These are phyloP conservation scores for Agelastica alni DNA, from an alignment of 2,888 invertebrate genomes.

Conservation along the genomic window DNA sequence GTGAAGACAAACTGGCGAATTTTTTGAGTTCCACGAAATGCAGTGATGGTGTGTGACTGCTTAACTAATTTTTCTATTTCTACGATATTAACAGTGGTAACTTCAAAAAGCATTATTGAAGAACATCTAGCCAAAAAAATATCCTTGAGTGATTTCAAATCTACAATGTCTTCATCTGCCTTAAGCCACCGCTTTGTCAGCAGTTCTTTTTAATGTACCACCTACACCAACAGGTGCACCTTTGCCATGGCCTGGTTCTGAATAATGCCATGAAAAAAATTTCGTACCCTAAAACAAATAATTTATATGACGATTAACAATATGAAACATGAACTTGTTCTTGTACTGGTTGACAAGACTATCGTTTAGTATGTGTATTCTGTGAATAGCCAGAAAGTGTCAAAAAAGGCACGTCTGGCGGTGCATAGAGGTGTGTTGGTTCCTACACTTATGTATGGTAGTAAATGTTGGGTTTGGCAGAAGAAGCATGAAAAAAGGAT, in stretches of 20 bases:
- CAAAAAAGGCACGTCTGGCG: no score
- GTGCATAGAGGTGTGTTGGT: no score
- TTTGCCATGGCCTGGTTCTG: constrained; percentile 50
- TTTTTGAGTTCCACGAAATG: background rate
- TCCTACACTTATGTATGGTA: no score
- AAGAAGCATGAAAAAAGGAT: no score
- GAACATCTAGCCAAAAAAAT: constrained; percentile 32
- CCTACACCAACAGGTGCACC: constrained; percentile 50
- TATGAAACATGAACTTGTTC: no score
- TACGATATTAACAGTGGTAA: constrained; percentile 4
- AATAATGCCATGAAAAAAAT: no score
- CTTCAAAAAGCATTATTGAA: constrained; percentile 8
- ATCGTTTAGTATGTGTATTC: no score
- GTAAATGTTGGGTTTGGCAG: no score
- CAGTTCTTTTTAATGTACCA: constrained; percentile 47
- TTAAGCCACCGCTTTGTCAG: constrained; percentile 38
- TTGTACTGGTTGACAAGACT: no score
- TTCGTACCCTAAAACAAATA: no score
- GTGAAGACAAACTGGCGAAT: background rate
- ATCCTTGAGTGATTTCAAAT: constrained; percentile 34
- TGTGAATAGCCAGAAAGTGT: no score
- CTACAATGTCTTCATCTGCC: constrained; percentile 37
- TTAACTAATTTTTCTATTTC: constrained; percentile 7
- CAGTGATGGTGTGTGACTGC: background rate
- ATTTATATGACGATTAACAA: no score